Evolutionary conservation across 2,888 invertebrate genomes (phyloP), one percentile per base, ranked within the genome.

Genomic region (Leucozona laternaria): DNA sequence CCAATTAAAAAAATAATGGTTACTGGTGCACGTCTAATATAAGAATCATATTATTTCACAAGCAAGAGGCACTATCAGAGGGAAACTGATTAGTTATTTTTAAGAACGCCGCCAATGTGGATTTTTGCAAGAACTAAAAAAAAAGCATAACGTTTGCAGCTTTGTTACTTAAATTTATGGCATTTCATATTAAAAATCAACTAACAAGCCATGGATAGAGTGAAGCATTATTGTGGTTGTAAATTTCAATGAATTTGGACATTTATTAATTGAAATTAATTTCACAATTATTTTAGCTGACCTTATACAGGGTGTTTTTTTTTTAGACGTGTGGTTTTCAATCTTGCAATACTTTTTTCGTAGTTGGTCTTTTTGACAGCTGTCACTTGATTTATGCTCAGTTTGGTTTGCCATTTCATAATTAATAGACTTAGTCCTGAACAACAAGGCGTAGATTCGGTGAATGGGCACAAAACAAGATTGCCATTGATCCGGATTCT

Each of bases 131-230:
- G 40, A 40, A 22, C 2, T 60, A 60, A 25, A 25, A 15, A 8
- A 25, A 40, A 40, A 8, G 4, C 20, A 7, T 13, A 15, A 60
- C 37, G 53, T 37, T 7, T 34, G 2, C 8, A 20, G 22, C 20
- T 15, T 20, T 37, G 37, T 40, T 22, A 22, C 10, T 40, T 4
- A 15, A 25, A 40, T 60, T 60, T 60, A 60, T 60, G 22, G 4
- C 8, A 1, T 60, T 40, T 60, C 8, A 60, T 25, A 60, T 60
- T 40, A 60, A 58, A 58, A 40, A 25, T 22, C 22, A 34, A 17
- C 5, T 17, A 31, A 5, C 28, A 7, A 28, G 28, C 28, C 28
- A 6, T 28, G 2, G 11, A n/a, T 4, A 20, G 20, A 25, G 25
- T 8, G 15, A 17, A 7, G 2, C 7, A 1, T 17, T 17, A 8